Evolutionary conservation across 2,113 vertebrate genomes (phyloP), one percentile per base, ranked within the genome.

Genomic region (Beaufortia kweichowensis): DNA sequence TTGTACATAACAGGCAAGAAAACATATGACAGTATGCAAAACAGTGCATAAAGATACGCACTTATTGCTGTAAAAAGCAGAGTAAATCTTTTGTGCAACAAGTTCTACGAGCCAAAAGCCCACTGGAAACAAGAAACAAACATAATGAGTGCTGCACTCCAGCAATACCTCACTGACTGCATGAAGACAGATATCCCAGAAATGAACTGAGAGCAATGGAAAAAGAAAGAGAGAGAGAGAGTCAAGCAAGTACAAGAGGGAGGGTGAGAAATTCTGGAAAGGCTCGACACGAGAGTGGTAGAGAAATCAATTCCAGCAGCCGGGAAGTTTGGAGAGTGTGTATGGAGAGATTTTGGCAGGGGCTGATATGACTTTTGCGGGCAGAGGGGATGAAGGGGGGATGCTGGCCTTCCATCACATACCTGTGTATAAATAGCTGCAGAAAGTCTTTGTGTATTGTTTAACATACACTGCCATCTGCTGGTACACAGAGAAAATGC

Each of bases 371-470:
- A 43, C 55, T 62, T 55, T 66, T 46, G 50, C n/a, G 57, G 60
- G 43, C 31, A 66, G 57, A 60, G 50, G 3, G 50, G 33, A 31
- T 21, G 29, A 53, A 71, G 80, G 84, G 87, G 76, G 75, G 78
- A 35, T 78, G 80, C 85, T 85, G 81, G 86, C 68, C 81, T 82
- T 89, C 84, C 79, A 84, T 94, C 92, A 92, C 89, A 83, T 87
- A 92, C 84, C 61, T 53, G 76, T 81, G 75, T 93, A 95, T 93
- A 93, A 95, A 95, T 94, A 95, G 87, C 81, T 59, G 84, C 70
- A 66, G 86, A 84, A 84, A 85, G 84, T 75, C 83, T 23, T 65
- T 73, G 60, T 65, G 50, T 17, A 57, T 56, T 63, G 29, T 56
- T 60, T 41, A 19, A 21, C 48, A 14, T 8, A 68, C 53, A 77